phyloP scores from a whole-genome alignment of 2,888 invertebrate genomes.

The Toxonevra muliebris region DNA sequence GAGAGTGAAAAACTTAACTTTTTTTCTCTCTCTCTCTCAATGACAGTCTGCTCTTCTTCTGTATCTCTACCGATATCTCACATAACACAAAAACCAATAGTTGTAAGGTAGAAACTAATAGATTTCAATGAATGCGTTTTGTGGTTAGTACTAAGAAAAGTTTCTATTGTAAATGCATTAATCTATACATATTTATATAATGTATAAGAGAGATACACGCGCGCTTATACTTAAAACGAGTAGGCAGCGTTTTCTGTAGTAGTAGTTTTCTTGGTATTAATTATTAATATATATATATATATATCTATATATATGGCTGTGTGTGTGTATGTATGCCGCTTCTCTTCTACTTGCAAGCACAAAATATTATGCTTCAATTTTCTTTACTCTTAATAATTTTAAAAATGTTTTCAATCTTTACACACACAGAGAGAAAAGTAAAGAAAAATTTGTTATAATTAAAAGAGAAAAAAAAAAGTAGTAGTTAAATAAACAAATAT shows the following conservation, averaged over 20 bases:
- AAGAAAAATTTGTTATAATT: slow-evolving; percentile 2
- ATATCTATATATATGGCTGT: background rate
- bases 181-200: too few relatives aligned
- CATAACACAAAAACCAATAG: background rate
- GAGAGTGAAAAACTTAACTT: too few relatives aligned
- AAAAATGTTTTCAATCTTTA: background rate
- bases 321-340: background rate
- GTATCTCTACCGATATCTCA: too few relatives aligned
- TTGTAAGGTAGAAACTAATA: background rate
- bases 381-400: background rate
- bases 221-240: too few relatives aligned
- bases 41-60: background rate
- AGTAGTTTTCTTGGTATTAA: too few relatives aligned
- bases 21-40: background rate
- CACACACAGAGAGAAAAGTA: slow-evolving; percentile 4
- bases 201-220: too few relatives aligned
- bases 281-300: background rate
- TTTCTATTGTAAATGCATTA: too few relatives aligned
- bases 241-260: too few relatives aligned
- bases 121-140: too few relatives aligned
- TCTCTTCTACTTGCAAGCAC: too few relatives aligned
- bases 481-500: slow-evolving; percentile 4
- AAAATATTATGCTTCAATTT: too few relatives aligned
- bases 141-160: too few relatives aligned
- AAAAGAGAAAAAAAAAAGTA: background rate